Base-by-base conservation (phyloP, 2,888 invertebrate genomes). In the Acleris holmiana region DNA sequence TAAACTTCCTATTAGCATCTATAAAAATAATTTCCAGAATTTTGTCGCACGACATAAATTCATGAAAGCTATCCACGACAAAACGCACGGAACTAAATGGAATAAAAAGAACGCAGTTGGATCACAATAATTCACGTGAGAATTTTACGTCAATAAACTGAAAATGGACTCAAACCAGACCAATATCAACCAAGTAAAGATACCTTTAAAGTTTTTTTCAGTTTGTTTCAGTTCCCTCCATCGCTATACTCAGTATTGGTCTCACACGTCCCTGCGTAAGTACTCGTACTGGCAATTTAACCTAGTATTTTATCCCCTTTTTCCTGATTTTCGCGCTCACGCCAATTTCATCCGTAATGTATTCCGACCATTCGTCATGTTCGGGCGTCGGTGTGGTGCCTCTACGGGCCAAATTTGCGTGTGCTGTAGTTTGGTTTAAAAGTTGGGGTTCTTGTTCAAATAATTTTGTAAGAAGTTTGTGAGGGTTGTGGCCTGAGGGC, bases 381-480 rank as follows among this genome's bases (percentile, higher is more conserved):
- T 59, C 41, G 19, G 18, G 41, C 64, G 44, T 29, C 18, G 40
- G 35, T 41, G 6, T 13, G 25, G 35, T 47, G 58, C 58, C 78
- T 57, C 73, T 71, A 82, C 77, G 76, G 84, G 64, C 71, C 69
- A 78, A 75, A 80, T 83, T 85, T 72, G 79, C 72, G 70, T 82
- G 76, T 69, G 70, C 69, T 60, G 35, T 50, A 50, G 68, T 67
- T 71, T 73, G 70, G 66, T 67, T 74, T 74, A 66, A 74, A 74
- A 70, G 69, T 73, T 70, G 55, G 69, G 73, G 75, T 5, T 67
- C 83, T 84, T 85, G 86, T 86, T 86, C 85, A 86, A 89, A 90
- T 88, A 89, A 90, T 89, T 88, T 88, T 71, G 85, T 84, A 85
- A 85, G 84, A 86, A 89, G 83, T 86, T 89, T 82, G 79, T 78